Percentiles rank a stretch among this genome's conserved stretches.
Conservation (phyloP, 2,113 vertebrate genomes). For the Leptobrachium ailaonicum region DNA sequence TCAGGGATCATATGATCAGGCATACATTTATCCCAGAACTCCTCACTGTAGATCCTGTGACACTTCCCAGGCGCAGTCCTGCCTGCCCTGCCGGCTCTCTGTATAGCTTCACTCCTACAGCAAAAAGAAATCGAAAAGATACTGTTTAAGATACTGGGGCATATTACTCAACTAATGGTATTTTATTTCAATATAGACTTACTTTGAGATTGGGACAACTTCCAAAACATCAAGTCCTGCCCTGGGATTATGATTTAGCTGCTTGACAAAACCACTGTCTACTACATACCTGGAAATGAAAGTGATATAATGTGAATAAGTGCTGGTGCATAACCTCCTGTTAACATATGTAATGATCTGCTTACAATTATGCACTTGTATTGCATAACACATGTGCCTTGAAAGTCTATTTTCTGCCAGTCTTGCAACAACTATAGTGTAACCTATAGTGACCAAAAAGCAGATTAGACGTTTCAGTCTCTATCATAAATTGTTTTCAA, state of each 20-base stretch:
- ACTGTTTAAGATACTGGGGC: background rate
- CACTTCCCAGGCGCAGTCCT: slow-evolving; percentile 87
- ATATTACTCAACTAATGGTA: background rate
- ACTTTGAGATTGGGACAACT: slow-evolving; percentile 97
- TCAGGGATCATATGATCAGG: slow-evolving; percentile 90
- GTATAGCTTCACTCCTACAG: slow-evolving; percentile 86
- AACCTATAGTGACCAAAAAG: no score
- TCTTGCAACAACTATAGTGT: no score
- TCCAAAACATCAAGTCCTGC: slow-evolving; percentile 92
- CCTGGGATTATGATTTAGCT: slow-evolving; percentile 90
- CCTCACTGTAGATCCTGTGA: slow-evolving; percentile 81
- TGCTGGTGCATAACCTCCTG: no score
- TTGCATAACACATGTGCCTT: no score
- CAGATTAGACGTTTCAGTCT: no score
- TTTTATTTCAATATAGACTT: slow-evolving; percentile 58
- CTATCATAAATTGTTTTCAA: no score
- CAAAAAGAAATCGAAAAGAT: background rate
- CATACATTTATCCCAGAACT: slow-evolving; percentile 95
- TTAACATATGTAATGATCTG: no score
- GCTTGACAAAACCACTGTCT: slow-evolving; percentile 96
- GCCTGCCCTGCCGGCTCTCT: slow-evolving; percentile 88
- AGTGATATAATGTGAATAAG: no score
- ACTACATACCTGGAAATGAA: slow-evolving; percentile 79
- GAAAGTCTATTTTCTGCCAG: no score
- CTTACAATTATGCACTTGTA: no score